phyloP scores from a whole-genome alignment of 2,113 vertebrate species.

The Limnothrissa miodon region DNA sequence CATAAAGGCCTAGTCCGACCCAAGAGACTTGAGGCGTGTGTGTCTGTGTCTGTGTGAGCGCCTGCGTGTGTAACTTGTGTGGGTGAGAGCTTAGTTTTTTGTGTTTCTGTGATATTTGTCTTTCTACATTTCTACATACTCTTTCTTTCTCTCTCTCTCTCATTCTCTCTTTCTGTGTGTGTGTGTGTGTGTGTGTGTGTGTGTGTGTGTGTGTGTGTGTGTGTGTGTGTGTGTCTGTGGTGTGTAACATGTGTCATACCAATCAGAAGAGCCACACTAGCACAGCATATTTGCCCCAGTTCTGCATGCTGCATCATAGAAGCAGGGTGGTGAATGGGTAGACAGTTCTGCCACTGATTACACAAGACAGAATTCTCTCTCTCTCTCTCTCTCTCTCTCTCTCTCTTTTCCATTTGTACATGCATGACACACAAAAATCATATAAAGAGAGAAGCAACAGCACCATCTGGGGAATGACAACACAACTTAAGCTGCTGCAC shows the following conservation, averaged over 20 bases:
- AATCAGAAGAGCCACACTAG: not conserved
- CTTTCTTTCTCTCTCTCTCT: too few species aligned
- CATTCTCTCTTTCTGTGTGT: too few species aligned
- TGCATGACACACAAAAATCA: not conserved
- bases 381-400: not conserved
- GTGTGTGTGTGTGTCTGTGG: not conserved
- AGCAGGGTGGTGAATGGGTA: not conserved
- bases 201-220: not conserved
- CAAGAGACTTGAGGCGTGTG: not conserved
- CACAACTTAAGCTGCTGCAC: not conserved
- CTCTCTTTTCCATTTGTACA: not conserved
- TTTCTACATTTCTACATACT: too few species aligned
- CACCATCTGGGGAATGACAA: not conserved
- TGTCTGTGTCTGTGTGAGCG: not conserved
- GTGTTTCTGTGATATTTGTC: not conserved
- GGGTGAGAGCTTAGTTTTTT: too few species aligned
- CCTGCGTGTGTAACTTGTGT: not conserved
- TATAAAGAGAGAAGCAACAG: constrained; percentile 4
- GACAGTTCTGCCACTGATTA: not conserved
- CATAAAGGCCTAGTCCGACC: not conserved
- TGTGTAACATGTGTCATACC: not conserved
- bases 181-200: not conserved
- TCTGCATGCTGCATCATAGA: not conserved
- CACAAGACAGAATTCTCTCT: not conserved
- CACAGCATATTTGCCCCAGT: not conserved